Percentiles rank a stretch among this genome's conserved stretches.
Conservation (phyloP, 35 echinoderm and acorn worm genomes). For the Holothuria glaberrima region DNA sequence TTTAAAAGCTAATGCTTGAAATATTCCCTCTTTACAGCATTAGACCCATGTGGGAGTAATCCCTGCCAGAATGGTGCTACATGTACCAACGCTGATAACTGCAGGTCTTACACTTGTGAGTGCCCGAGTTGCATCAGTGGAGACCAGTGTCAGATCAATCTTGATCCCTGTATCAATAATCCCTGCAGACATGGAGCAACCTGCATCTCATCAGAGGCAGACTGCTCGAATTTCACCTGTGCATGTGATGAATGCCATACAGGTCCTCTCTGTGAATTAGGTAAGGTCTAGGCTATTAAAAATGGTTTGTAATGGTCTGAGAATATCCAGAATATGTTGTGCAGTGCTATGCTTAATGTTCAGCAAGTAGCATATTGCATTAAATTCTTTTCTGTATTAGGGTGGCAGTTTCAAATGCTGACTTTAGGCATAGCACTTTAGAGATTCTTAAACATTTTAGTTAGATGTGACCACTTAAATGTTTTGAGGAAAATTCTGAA, state of each 20-base stretch:
- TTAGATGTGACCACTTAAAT: too few species aligned
- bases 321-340: too few species aligned
- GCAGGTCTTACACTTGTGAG: conserved; percentile 44
- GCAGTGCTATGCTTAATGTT: too few species aligned
- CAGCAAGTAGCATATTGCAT: too few species aligned
- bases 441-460: too few species aligned
- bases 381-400: too few species aligned
- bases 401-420: too few species aligned
- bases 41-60: conserved; percentile 68
- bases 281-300: conserved; percentile 41
- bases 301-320: background rate
- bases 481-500: too few species aligned
- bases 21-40: conserved; percentile 21
- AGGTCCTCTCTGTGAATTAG: conserved; percentile 71
- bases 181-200: conserved; percentile 75
- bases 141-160: conserved; percentile 11
- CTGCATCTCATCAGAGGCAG: conserved; percentile 33
- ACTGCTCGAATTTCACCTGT: conserved; percentile 67
- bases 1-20: too few species aligned
- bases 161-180: conserved; percentile 62
- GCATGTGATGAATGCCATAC: conserved; percentile 67
- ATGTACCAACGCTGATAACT: conserved; percentile 34
- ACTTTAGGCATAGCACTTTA: too few species aligned
- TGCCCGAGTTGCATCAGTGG: conserved; percentile 54
- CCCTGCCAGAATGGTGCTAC: conserved; percentile 81